Conservation (phyloP, 2,113 vertebrate species). For the Dascyllus trimaculatus region DNA sequence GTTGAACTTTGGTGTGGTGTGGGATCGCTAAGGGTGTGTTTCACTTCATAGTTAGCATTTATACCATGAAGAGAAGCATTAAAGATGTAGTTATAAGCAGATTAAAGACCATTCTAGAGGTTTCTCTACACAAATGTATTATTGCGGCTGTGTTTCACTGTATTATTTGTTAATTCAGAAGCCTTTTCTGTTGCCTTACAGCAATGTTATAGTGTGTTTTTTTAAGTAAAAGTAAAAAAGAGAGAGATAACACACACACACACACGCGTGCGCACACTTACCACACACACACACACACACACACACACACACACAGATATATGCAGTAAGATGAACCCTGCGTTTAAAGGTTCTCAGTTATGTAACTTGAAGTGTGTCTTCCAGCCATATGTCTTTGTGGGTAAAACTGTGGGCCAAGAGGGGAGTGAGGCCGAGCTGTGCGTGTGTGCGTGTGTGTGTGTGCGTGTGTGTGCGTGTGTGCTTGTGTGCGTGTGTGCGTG, state of each 20-base stretch:
- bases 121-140: neutral
- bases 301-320: neutral
- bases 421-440: slow-evolving; percentile 26
- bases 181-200: too few relatives aligned
- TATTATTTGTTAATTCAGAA: too few relatives aligned
- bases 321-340: neutral
- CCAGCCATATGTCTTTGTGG: slow-evolving; percentile 38
- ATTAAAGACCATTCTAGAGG: too few relatives aligned
- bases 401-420: slow-evolving; percentile 31
- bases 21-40: too few relatives aligned
- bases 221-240: neutral
- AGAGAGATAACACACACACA: neutral
- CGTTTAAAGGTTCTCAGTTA: slow-evolving; percentile 45
- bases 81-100: too few relatives aligned
- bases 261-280: neutral
- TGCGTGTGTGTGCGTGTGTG: slow-evolving; percentile 36
- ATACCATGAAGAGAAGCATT: too few relatives aligned
- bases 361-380: slow-evolving; percentile 54
- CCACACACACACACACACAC: neutral
- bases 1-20: too few relatives aligned
- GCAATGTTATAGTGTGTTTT: too few relatives aligned
- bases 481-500: neutral
- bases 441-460: slow-evolving; percentile 30
- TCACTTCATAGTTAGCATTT: too few relatives aligned
- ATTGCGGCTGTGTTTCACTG: too few relatives aligned